Percentiles rank a stretch among this genome's conserved stretches.
These are phyloP conservation scores for Oreortyx pictus DNA, from an alignment of 2,797 vertebrate species.

Conservation along the genomic window DNA sequence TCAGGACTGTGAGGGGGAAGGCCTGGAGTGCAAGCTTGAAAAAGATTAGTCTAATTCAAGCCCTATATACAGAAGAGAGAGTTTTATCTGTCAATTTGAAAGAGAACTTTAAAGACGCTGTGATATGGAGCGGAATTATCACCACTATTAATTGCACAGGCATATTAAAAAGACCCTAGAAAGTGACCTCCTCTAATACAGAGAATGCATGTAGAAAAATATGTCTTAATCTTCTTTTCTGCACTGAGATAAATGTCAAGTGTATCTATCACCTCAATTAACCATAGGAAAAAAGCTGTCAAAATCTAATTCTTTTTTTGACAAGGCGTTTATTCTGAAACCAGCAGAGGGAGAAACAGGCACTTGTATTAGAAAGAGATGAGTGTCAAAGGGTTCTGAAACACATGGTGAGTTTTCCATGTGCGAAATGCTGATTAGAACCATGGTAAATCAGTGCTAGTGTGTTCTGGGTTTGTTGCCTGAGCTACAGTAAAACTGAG, in stretches of 20 bases:
- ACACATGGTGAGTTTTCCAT: conserved; percentile 75
- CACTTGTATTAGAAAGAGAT: conserved; percentile 76
- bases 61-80: conserved; percentile 70
- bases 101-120: conserved; percentile 78
- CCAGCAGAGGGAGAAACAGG: conserved; percentile 76
- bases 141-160: conserved; percentile 83
- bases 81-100: conserved; percentile 81
- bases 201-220: conserved; percentile 81
- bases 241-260: conserved; percentile 86
- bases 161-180: conserved; percentile 85
- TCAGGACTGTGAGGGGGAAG: conserved; percentile 70
- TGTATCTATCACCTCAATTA: conserved; percentile 90
- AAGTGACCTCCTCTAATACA: conserved; percentile 85
- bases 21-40: conserved; percentile 79
- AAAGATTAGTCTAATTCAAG: conserved; percentile 81
- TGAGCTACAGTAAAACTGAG: conserved; percentile 61
- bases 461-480: conserved; percentile 66
- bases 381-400: conserved; percentile 75
- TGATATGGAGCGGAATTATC: conserved; percentile 80
- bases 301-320: conserved; percentile 83
- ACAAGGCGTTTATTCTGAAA: conserved; percentile 82
- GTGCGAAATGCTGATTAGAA: conserved; percentile 79
- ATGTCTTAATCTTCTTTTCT: conserved; percentile 85
- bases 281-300: conserved; percentile 84
- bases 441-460: conserved; percentile 65